These are phyloP conservation scores for Falcunculus frontatus DNA, from an alignment of 2,113 vertebrate genomes.

Conservation along the genomic window DNA sequence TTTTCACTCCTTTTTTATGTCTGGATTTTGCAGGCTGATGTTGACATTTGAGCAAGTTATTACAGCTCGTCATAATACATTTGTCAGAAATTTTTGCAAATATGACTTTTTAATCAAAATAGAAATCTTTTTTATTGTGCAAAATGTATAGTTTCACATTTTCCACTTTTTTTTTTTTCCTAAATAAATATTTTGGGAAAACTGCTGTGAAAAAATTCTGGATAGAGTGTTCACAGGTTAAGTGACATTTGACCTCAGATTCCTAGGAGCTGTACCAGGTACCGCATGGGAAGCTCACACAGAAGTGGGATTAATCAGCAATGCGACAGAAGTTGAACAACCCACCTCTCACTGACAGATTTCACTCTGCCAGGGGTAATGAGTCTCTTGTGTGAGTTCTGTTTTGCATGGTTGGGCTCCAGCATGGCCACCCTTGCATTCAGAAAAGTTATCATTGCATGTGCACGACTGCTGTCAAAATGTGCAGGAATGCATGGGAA, in stretches of 20 bases:
- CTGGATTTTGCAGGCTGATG: not conserved
- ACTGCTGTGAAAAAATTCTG: not conserved
- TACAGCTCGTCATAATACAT: not conserved
- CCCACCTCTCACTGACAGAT: not conserved
- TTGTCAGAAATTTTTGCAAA: not conserved
- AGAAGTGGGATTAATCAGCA: not conserved
- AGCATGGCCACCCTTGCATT: not conserved
- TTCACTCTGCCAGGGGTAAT: not conserved
- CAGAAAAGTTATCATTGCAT: not conserved
- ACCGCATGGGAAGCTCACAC: not conserved
- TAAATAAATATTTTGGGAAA: not conserved
- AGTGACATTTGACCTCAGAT: not conserved
- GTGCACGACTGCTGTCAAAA: constrained; percentile 28
- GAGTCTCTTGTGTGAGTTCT: not conserved
- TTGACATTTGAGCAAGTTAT: not conserved
- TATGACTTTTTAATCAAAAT: not conserved
- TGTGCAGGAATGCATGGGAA: not conserved
- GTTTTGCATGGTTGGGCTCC: not conserved
- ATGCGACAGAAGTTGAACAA: not conserved
- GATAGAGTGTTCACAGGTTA: not conserved
- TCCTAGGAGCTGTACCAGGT: not conserved
- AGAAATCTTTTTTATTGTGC: not conserved
- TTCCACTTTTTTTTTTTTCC: not conserved
- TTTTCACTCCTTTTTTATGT: not conserved
- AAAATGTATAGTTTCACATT: not conserved